Evolutionary conservation across 2,888 invertebrate species (phyloP).

Genomic region (Sphaeridia pumilis): DNA sequence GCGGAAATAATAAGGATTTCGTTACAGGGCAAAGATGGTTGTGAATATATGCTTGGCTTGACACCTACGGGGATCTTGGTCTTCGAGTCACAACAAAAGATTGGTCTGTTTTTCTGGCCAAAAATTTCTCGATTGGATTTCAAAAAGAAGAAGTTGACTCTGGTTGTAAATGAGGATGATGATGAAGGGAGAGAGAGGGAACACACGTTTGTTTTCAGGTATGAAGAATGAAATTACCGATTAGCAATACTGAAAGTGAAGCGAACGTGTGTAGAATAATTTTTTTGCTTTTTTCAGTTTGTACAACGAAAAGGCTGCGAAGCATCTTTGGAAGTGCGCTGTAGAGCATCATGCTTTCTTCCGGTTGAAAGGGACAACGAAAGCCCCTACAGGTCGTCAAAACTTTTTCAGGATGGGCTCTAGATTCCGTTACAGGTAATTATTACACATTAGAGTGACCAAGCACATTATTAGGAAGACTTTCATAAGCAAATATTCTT

Average conservation of each 20-base stretch:
- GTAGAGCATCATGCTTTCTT: slow-evolving; percentile 99
- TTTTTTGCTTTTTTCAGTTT: slow-evolving; percentile 43
- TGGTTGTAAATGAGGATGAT: slow-evolving; percentile 97
- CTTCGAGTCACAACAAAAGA: slow-evolving; percentile 91
- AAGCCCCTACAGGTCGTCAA: slow-evolving; percentile 76
- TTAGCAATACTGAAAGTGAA: neutral
- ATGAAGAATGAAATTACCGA: neutral
- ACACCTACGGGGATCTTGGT: slow-evolving; percentile 98
- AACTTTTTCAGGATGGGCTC: slow-evolving; percentile 99
- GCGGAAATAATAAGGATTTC: neutral
- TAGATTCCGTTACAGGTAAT: slow-evolving; percentile 69
- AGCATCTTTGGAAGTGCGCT: slow-evolving; percentile 99
- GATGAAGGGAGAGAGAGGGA: slow-evolving; percentile 94
- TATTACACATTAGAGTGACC: neutral
- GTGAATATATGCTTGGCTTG: slow-evolving; percentile 88
- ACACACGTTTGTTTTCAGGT: slow-evolving; percentile 94
- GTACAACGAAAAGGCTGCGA: slow-evolving; percentile 94
- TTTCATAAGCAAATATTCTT: neutral
- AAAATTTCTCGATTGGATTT: slow-evolving; percentile 97
- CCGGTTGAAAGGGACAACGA: slow-evolving; percentile 77
- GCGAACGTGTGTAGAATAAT: neutral
- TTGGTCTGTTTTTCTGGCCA: slow-evolving; percentile 98
- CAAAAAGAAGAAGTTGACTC: slow-evolving; percentile 90
- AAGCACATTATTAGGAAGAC: neutral
- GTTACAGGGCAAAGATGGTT: slow-evolving; percentile 77